Base-by-base conservation (phyloP, 2,888 invertebrate genomes). In the Merodon equestris region DNA sequence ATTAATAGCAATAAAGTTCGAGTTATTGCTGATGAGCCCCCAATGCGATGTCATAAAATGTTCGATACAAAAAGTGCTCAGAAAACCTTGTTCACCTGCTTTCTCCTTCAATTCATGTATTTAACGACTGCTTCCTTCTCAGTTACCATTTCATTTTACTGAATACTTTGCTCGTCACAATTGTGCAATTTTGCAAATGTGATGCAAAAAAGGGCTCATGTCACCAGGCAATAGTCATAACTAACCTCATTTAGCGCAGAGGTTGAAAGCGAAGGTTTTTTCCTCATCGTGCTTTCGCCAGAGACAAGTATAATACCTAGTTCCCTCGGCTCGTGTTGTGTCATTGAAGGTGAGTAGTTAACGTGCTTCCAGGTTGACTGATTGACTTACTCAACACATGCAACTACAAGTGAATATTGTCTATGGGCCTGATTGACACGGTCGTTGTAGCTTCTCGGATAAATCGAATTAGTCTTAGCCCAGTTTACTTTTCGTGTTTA, bases 381-480 rank as follows among this genome's bases (percentile, higher is more conserved):
- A 36, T 36, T 10, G 36, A 40, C 40, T 40, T 10, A 40, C 17
- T 53, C 12, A 38, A 38, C 17, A 12, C 27, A 4, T 27, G 27
- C 27, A 27, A 2, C 27, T 27, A 4, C 7, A 7, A 7, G 27
- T 27, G 27, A 27, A 27, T 27, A 27, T 27, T 7, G 27, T 27
- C 27, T 27, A 4, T 27, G 27, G 7, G 7, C 7, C 27, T 27
- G 27, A 4, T 7, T 2, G 27, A 27, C 7, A 27, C 7, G 27
- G 27, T 34, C 50, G 34, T 42, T 38, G 13, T 34, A 36, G 50
- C 57, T 57, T 67, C 44, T 67, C 57, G 47, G 47, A 51, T 68
- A 53, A 60, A 60, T 68, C 58, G 53, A 60, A 60, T 68, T 68
- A 53, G 68, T 68, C 13, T 45, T 60, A 68, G 51, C 40, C 58